Conservation (phyloP, 2,888 invertebrate species). For the Macrophya annulata region DNA sequence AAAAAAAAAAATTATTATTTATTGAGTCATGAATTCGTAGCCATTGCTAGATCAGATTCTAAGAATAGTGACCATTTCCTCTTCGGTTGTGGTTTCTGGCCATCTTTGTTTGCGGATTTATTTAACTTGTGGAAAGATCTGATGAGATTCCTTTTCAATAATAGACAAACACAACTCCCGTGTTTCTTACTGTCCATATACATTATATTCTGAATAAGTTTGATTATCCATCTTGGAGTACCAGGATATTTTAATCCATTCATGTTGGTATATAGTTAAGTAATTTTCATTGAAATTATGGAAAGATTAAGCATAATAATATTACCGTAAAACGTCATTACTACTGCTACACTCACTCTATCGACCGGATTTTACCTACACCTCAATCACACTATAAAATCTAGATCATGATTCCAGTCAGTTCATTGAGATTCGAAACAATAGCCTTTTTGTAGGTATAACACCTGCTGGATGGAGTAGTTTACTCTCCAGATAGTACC, state of each 20-base stretch:
- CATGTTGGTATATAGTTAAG: neutral
- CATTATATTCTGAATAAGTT: neutral
- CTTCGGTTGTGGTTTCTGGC: conserved; percentile 16
- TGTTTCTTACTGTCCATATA: neutral
- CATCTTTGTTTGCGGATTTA: neutral
- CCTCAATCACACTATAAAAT: neutral
- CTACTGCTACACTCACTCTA: neutral
- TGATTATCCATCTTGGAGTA: neutral
- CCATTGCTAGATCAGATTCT: neutral
- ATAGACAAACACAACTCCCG: neutral
- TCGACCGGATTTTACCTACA: neutral
- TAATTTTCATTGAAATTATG: neutral
- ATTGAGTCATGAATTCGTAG: neutral
- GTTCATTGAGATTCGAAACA: neutral
- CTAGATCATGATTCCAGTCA: neutral
- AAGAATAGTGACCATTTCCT: conserved; percentile 11
- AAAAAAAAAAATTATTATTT: neutral
- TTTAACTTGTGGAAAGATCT: neutral
- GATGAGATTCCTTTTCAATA: conserved; percentile 16
- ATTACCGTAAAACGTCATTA: neutral
- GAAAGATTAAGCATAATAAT: neutral
- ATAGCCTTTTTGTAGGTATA: neutral
- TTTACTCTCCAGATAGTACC: neutral
- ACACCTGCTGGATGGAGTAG: neutral
- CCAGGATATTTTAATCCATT: too few species aligned